Conservation (phyloP, 2,113 vertebrate genomes). For the Gallinago undulata region DNA sequence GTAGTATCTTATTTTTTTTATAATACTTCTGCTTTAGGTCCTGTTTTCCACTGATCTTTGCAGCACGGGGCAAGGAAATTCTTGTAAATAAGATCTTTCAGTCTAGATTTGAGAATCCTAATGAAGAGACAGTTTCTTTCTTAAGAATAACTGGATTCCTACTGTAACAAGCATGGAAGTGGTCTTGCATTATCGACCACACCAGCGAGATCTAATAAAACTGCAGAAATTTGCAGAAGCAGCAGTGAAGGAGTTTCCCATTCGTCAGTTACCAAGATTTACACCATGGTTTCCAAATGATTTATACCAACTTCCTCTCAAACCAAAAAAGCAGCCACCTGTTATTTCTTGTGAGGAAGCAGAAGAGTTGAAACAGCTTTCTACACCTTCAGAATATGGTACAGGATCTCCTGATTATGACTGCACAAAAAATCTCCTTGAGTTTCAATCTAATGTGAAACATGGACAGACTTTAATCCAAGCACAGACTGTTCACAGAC, state of each 20-base stretch:
- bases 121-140: constrained; percentile 17
- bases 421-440: constrained; percentile 71
- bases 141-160: constrained; percentile 33
- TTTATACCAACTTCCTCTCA: constrained; percentile 71
- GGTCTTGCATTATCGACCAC: constrained; percentile 77
- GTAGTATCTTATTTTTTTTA: constrained; percentile 70
- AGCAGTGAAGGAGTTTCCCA: constrained; percentile 78
- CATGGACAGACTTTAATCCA: background rate
- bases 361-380: constrained; percentile 29
- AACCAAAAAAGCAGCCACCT: constrained; percentile 79
- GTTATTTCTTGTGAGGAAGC: constrained; percentile 64
- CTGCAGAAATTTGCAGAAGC: constrained; percentile 74
- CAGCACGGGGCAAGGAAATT: constrained; percentile 40
- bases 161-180: constrained; percentile 78
- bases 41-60: constrained; percentile 54
- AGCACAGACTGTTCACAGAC: background rate
- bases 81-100: constrained; percentile 46
- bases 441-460: constrained; percentile 71
- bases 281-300: constrained; percentile 79
- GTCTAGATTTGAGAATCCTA: constrained; percentile 13
- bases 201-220: constrained; percentile 26
- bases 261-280: constrained; percentile 74
- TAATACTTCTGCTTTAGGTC: constrained; percentile 80
- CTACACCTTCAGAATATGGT: background rate
- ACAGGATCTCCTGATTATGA: constrained; percentile 63